Evolutionary conservation across 2,888 invertebrate species (phyloP).

Genomic region (Chrysolina haemoptera): DNA sequence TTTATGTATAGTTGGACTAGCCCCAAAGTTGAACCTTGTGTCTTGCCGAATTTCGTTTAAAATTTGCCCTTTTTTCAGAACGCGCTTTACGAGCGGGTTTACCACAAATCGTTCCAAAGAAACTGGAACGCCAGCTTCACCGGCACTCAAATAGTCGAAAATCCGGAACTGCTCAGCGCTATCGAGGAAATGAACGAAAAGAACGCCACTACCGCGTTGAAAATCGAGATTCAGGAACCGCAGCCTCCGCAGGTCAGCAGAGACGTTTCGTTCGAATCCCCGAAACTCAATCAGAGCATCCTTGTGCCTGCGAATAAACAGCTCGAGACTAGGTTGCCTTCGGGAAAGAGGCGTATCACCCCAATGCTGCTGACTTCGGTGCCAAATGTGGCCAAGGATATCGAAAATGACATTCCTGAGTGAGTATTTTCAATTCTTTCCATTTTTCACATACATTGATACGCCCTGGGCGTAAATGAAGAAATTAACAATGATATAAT

Average conservation of each 20-base stretch:
- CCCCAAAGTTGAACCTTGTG: too few species aligned
- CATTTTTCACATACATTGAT: too few species aligned
- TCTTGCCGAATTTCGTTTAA: too few species aligned
- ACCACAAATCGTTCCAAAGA: conserved; percentile 82
- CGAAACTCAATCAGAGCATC: conserved; percentile 63
- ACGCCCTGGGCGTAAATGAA: too few species aligned
- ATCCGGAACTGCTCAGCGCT: conserved; percentile 75
- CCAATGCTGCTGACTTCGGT: conserved; percentile 86
- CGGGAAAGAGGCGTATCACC: conserved; percentile 95
- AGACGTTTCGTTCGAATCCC: conserved; percentile 57
- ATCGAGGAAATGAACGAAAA: conserved; percentile 73
- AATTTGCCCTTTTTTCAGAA: conserved; percentile 72
- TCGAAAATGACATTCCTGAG: conserved; percentile 28
- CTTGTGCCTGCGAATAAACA: conserved; percentile 87
- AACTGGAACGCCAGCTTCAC: conserved; percentile 69
- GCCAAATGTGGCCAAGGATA: conserved; percentile 41
- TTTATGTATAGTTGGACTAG: too few species aligned
- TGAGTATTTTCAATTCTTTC: conserved; percentile 43
- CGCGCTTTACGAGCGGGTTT: conserved; percentile 86
- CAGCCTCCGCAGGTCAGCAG: conserved; percentile 53
- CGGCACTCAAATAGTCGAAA: conserved; percentile 78
- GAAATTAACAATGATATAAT: too few species aligned
- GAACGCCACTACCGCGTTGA: conserved; percentile 60
- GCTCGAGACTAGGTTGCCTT: conserved; percentile 93
- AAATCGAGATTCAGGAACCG: conserved; percentile 42